These are phyloP conservation scores for Cyaniris semiargus DNA, from an alignment of 2,888 invertebrate species.

Conservation along the genomic window DNA sequence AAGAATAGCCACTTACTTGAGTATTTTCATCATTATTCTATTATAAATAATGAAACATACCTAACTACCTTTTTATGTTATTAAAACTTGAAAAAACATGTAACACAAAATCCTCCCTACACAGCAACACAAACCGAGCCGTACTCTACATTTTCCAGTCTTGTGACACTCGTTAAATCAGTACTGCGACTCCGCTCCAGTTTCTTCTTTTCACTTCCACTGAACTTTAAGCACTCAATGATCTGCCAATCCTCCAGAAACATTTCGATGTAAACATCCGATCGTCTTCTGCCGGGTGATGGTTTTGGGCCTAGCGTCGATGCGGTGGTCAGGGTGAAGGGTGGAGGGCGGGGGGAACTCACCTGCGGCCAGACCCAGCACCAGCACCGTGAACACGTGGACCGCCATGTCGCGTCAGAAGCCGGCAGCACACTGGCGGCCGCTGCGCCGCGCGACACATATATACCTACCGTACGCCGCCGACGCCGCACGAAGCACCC, in stretches of 20 bases:
- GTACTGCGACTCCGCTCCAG: neutral
- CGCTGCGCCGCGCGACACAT: neutral
- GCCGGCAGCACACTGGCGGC: neutral
- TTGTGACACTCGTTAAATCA: neutral
- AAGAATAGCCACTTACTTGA: no score
- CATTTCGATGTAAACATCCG: neutral
- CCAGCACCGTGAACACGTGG: conserved; percentile 15
- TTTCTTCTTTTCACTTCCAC: neutral
- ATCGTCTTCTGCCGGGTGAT: neutral
- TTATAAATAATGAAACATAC: no score
- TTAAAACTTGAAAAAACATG: neutral
- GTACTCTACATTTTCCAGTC: neutral
- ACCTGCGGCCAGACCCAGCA: conserved; percentile 34
- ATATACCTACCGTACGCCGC: neutral
- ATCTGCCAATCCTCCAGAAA: neutral
- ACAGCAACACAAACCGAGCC: neutral
- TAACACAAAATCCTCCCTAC: neutral
- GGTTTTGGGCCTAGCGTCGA: neutral
- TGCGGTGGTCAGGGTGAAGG: neutral
- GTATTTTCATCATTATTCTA: no score
- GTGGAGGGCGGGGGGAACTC: conserved; percentile 8
- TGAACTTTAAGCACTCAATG: neutral
- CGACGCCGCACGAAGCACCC: neutral
- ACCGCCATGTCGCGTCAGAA: neutral
- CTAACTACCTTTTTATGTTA: no score